Evolutionary conservation across 1,140 invertebrate species (phyloP).

Genomic region (Trachymyrmex cornetzi): DNA sequence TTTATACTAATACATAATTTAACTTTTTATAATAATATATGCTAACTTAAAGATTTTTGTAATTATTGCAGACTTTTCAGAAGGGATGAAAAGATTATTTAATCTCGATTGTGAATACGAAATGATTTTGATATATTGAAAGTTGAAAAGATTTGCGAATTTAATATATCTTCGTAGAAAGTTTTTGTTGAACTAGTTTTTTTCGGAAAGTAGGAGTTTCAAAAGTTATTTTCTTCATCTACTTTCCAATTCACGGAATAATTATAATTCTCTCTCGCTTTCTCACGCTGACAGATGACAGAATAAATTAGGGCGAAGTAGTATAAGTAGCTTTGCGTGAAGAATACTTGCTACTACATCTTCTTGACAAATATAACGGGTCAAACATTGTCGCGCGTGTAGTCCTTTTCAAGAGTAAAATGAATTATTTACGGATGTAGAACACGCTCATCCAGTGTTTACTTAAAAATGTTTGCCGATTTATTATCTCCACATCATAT

Average conservation of each 20-base stretch:
- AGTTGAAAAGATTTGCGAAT: not conserved
- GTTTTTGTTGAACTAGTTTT: not conserved
- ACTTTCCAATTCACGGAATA: not conserved
- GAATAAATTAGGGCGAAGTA: slow-evolving; percentile 30
- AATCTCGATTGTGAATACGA: not conserved
- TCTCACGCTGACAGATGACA: not conserved
- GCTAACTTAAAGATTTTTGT: not conserved
- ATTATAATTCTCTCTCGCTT: not conserved
- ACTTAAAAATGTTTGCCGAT: not conserved
- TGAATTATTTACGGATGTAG: not conserved
- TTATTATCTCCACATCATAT: not conserved
- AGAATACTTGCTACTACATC: slow-evolving; percentile 20
- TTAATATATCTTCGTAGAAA: not conserved
- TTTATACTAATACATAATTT: not conserved
- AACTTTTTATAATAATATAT: not conserved
- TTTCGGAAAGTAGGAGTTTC: not conserved
- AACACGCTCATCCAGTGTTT: not conserved
- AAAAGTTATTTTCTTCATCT: not conserved
- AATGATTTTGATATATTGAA: not conserved
- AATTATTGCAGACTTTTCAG: not conserved
- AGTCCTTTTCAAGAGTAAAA: not conserved
- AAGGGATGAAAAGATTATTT: not conserved
- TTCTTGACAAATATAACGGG: slow-evolving; percentile 9
- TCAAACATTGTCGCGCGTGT: slow-evolving; percentile 6
- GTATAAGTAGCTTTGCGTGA: slow-evolving; percentile 33